Evolutionary conservation across 2,888 invertebrate species (phyloP).

Genomic region (Carpatolechia fugitivella): DNA sequence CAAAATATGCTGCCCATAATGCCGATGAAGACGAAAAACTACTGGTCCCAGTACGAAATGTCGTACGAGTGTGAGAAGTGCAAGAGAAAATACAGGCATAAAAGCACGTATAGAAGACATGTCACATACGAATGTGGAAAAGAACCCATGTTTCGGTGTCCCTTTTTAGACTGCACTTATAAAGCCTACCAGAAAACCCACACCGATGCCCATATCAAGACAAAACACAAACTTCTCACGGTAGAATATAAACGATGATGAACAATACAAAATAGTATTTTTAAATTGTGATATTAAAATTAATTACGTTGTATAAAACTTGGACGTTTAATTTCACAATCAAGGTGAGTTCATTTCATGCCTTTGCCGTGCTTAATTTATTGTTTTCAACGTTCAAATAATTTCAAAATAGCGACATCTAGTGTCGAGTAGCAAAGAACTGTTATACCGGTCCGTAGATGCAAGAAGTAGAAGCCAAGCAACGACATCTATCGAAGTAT

Average conservation of each 20-base stretch:
- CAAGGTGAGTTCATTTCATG: too few species aligned
- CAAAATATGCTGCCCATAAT: slow-evolving; percentile 69
- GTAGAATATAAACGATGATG: slow-evolving; percentile 77
- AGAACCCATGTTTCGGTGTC: slow-evolving; percentile 76
- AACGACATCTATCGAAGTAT: too few species aligned
- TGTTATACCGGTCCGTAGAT: too few species aligned
- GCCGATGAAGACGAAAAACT: slow-evolving; percentile 75
- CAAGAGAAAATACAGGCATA: slow-evolving; percentile 86
- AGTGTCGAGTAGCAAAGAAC: background rate
- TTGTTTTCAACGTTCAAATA: too few species aligned
- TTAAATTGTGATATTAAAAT: slow-evolving; percentile 70
- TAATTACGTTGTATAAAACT: slow-evolving; percentile 37
- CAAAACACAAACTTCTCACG: slow-evolving; percentile 76
- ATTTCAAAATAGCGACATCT: slow-evolving; percentile 21
- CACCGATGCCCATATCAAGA: slow-evolving; percentile 74
- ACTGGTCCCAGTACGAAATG: slow-evolving; percentile 70
- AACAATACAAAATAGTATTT: slow-evolving; percentile 26
- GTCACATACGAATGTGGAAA: slow-evolving; percentile 83
- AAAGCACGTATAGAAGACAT: slow-evolving; percentile 85
- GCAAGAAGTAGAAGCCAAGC: too few species aligned
- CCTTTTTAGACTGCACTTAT: slow-evolving; percentile 69
- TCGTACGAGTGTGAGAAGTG: slow-evolving; percentile 82
- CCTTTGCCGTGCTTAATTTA: too few species aligned
- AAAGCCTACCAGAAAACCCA: slow-evolving; percentile 76
- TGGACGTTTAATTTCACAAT: slow-evolving; percentile 30